Percentiles rank a stretch among this genome's conserved stretches.
Evolutionary conservation across 2,113 vertebrate genomes (phyloP).

Genomic region (Triplophysa dalaica): DNA sequence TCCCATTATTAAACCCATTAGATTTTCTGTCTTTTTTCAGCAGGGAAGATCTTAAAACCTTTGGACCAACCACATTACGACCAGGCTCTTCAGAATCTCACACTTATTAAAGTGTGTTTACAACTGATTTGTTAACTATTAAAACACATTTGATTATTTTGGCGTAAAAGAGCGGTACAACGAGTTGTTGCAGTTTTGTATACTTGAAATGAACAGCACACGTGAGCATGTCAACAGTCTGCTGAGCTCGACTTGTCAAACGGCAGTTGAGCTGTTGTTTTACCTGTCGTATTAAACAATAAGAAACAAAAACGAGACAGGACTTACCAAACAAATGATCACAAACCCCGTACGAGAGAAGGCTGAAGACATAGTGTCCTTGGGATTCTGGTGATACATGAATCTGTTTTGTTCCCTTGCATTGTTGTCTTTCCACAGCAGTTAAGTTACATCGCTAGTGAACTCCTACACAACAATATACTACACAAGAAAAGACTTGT

Average conservation of each 20-base stretch:
- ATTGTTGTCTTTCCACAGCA: background rate
- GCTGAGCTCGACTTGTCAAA: background rate
- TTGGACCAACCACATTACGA: too few relatives aligned
- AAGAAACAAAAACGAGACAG: background rate
- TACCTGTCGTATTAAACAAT: background rate
- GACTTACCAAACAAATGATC: slow-evolving; percentile 47
- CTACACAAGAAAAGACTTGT: too few relatives aligned
- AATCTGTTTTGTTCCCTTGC: slow-evolving; percentile 13
- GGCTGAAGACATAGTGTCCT: slow-evolving; percentile 21
- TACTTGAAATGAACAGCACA: background rate
- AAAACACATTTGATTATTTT: background rate
- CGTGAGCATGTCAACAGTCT: background rate
- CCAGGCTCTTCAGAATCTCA: background rate
- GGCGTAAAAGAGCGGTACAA: background rate
- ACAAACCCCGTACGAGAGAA: slow-evolving; percentile 20
- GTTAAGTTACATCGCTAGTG: background rate
- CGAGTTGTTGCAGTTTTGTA: background rate
- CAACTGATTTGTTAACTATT: background rate
- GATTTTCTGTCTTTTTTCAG: too few relatives aligned
- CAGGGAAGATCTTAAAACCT: too few relatives aligned
- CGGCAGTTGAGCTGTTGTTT: background rate
- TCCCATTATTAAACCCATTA: too few relatives aligned
- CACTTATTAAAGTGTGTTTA: background rate
- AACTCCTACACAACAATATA: background rate
- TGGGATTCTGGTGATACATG: background rate